A percentile compares a stretch with the other conserved stretches of the same genome.
phyloP scores from a whole-genome alignment of 2,113 vertebrate genomes.

The Atractosteus spatula region DNA sequence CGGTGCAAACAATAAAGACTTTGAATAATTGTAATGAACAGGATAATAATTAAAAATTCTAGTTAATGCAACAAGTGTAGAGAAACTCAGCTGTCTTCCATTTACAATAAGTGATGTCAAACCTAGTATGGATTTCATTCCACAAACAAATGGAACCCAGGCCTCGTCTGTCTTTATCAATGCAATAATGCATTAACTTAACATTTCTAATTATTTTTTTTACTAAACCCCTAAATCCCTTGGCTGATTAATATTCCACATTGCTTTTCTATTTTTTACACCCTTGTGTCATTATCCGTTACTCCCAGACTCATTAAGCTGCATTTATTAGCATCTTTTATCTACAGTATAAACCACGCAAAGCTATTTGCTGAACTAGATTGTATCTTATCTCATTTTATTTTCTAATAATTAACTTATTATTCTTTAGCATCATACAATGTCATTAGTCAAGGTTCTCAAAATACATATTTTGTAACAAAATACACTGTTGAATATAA shows the following conservation, averaged over 20 bases:
- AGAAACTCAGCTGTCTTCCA: too few species aligned
- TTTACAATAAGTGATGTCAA: background rate
- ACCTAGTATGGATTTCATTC: background rate
- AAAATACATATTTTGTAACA: background rate
- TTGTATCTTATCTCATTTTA: slow-evolving; percentile 3
- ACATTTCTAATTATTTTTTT: background rate
- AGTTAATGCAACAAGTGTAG: too few species aligned
- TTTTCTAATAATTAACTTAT: background rate
- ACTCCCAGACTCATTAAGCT: background rate
- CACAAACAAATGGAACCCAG: too few species aligned
- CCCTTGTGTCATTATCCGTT: background rate
- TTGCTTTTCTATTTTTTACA: background rate
- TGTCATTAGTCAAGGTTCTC: background rate
- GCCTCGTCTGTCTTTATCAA: background rate
- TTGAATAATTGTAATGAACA: too few species aligned
- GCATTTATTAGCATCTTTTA: background rate
- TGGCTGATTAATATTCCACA: background rate
- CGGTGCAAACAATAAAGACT: too few species aligned
- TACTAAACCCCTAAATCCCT: background rate
- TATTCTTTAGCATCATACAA: background rate
- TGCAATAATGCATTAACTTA: background rate
- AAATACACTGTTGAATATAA: too few species aligned
- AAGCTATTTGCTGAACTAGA: background rate
- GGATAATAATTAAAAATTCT: too few species aligned
- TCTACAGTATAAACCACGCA: background rate